Percentiles rank a stretch among this genome's conserved stretches.
Evolutionary conservation across 2,888 invertebrate genomes (phyloP).

Genomic region (Limnephilus lunatus): DNA sequence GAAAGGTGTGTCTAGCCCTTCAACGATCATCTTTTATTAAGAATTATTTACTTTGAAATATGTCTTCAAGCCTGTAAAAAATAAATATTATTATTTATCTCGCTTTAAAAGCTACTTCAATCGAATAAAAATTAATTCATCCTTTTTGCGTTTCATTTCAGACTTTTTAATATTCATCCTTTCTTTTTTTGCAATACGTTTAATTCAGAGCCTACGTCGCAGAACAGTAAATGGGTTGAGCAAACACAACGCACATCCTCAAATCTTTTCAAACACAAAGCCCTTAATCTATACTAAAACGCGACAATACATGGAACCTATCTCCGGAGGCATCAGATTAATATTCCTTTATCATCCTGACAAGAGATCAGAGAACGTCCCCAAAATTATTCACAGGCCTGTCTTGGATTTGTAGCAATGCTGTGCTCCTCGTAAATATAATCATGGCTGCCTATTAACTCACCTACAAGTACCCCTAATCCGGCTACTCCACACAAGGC

Average conservation of each 20-base stretch:
- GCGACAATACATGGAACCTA: conserved; percentile 9
- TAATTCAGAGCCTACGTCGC: not conserved
- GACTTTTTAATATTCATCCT: not conserved
- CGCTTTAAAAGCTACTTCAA: not conserved
- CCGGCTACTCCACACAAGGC: not conserved
- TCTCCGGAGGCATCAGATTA: conserved; percentile 43
- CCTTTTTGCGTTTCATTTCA: not conserved
- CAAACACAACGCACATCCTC: not conserved
- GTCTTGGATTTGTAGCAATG: conserved; percentile 37
- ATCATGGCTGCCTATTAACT: conserved; percentile 41
- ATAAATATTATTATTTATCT: not conserved
- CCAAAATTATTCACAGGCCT: conserved; percentile 58
- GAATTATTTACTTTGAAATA: not conserved
- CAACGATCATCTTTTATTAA: not conserved
- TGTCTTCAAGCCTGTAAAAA: not conserved
- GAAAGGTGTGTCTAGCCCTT: not conserved
- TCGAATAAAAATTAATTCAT: not conserved
- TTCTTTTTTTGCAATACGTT: not conserved
- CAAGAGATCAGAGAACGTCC: conserved; percentile 55
- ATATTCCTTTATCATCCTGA: conserved; percentile 57
- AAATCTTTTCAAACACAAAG: conserved; percentile 2
- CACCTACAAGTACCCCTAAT: conserved; percentile 22
- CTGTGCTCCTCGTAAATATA: conserved; percentile 40
- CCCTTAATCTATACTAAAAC: conserved; percentile 3
- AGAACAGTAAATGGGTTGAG: not conserved